These are phyloP conservation scores for Grammomys surdaster DNA, from an alignment of 2,113 vertebrate genomes.

Conservation along the genomic window DNA sequence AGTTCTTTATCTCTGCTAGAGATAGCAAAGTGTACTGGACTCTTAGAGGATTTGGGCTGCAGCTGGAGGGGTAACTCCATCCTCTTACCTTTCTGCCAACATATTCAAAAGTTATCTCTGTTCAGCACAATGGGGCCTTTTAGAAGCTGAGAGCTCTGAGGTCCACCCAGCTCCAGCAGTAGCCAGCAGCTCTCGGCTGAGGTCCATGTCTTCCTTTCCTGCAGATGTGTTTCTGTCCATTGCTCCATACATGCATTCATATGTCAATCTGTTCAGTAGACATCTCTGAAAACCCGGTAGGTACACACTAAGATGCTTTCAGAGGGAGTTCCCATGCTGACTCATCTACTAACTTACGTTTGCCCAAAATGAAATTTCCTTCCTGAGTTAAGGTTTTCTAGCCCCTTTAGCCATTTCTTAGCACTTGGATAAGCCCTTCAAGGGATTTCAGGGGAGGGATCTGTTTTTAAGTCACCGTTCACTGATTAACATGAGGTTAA, in stretches of 20 bases:
- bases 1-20: background rate
- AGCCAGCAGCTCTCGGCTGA: background rate
- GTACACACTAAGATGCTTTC: background rate
- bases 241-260: background rate
- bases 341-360: background rate
- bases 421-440: background rate
- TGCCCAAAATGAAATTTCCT: conserved; percentile 32
- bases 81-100: conserved; percentile 38
- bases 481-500: conserved; percentile 52
- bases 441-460: background rate
- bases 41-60: background rate
- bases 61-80: background rate
- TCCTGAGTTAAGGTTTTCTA: background rate
- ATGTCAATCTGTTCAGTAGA: background rate
- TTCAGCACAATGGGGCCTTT: conserved; percentile 9
- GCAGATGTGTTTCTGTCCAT: background rate
- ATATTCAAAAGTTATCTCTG: conserved; percentile 8
- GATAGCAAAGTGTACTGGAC: background rate
- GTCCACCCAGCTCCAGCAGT: background rate
- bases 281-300: background rate
- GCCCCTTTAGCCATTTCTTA: background rate
- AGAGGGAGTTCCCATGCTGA: background rate
- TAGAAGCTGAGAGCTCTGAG: background rate
- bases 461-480: background rate
- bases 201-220: conserved; percentile 12